Evolutionary conservation across 2,113 vertebrate species (phyloP).

Genomic region (Arvicanthis niloticus): DNA sequence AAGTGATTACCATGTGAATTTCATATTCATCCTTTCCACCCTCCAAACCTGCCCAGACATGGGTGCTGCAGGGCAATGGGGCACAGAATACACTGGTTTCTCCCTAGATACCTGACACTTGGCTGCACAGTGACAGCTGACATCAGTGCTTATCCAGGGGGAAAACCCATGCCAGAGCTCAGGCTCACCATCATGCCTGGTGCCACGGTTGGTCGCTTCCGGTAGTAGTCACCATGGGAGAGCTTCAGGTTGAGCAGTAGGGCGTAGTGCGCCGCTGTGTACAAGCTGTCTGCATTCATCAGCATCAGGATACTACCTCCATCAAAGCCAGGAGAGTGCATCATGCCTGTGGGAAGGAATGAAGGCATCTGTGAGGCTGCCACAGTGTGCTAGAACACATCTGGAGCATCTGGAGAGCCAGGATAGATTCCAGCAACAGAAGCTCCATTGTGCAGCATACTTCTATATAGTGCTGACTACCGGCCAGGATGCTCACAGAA

Average conservation of each 20-base stretch:
- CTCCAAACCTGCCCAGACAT: neutral
- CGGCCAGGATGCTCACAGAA: no score
- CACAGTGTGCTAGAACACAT: rapidly evolving
- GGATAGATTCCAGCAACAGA: rapidly evolving
- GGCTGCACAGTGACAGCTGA: neutral
- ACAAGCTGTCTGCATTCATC: conserved; percentile 97
- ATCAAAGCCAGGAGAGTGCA: conserved; percentile 94
- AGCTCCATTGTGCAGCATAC: rapidly evolving
- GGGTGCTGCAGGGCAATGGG: rapidly evolving
- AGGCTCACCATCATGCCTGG: conserved; percentile 89
- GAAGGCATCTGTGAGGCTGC: neutral
- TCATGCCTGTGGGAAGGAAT: conserved; percentile 90
- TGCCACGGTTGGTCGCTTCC: conserved; percentile 88
- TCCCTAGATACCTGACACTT: rapidly evolving
- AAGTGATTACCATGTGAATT: neutral
- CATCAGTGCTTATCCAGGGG: rapidly evolving
- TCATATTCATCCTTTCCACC: neutral
- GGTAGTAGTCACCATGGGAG: conserved; percentile 94
- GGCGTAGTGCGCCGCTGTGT: conserved; percentile 93
- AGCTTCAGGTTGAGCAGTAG: conserved; percentile 97
- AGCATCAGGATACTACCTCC: conserved; percentile 89
- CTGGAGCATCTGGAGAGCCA: rapidly evolving
- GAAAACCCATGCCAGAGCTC: rapidly evolving
- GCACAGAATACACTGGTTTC: neutral
- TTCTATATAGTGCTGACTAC: no score